phyloP scores from a whole-genome alignment of 2,113 vertebrate species.

The Neodon shergylaensis region DNA sequence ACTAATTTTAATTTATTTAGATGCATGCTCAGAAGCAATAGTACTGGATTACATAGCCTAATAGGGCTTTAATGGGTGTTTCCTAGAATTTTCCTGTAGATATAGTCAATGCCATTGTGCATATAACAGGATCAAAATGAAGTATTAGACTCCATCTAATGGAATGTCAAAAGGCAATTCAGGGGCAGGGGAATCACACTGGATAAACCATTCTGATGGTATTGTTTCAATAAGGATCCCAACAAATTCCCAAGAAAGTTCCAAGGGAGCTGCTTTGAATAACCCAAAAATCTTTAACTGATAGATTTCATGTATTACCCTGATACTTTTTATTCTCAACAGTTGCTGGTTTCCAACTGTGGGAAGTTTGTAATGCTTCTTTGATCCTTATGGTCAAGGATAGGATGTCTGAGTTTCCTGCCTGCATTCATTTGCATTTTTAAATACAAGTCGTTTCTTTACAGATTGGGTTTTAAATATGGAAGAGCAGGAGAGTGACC shows the following conservation, averaged over 20 bases:
- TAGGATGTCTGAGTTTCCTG: background rate
- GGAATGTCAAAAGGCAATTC: background rate
- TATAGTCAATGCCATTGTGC: background rate
- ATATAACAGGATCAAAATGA: background rate
- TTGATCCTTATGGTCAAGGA: background rate
- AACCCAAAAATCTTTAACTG: background rate
- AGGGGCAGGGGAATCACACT: background rate
- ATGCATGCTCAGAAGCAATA: background rate
- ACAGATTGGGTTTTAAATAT: slow-evolving; percentile 5
- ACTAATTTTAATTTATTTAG: background rate
- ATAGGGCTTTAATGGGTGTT: background rate
- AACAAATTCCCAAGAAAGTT: slow-evolving; percentile 17
- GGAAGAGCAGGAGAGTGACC: background rate
- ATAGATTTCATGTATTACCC: background rate
- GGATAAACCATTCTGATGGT: slow-evolving; percentile 7
- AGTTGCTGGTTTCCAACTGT: background rate
- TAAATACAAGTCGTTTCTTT: background rate
- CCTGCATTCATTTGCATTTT: background rate
- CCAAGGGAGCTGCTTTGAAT: background rate
- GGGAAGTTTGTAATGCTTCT: background rate
- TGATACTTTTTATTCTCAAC: background rate
- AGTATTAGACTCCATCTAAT: background rate
- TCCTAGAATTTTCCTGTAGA: background rate
- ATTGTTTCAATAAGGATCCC: background rate
- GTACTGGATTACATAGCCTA: background rate